Evolutionary conservation across 2,797 vertebrate genomes (phyloP), one percentile per base, ranked within the genome.

Genomic region (Pyrocephalus nanus): DNA sequence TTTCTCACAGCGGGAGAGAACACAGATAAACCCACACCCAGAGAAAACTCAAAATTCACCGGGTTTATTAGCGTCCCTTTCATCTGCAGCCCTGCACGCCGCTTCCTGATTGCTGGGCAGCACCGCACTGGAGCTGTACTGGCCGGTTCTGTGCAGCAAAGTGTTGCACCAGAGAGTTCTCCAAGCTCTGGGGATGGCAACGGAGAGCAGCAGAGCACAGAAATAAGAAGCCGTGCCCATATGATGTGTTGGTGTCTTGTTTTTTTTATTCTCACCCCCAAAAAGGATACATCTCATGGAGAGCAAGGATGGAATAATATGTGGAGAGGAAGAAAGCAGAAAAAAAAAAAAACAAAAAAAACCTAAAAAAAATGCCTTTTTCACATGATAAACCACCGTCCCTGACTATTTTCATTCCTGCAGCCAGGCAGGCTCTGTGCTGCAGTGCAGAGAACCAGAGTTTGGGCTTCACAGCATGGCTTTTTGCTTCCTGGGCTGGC

Each of bases 41-140:
- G 70, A 92, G 74, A 64, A 92, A 90, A 73, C 21, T 17, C 58
- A 55, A 85, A 75, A 85, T 91, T 78, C 88, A 73, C 58, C 1
- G 4, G 23, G 43, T 18, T 81, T 91, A 58, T 82, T 84, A 84
- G 90, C 6, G 32, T 25, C 90, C 51, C 54, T 95, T 89, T 91
- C 70, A 54, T 75, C 53, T 42, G 32, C 62, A 88, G 61, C 64
- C 62, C 38, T 19, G 0, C 40, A 9, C 12, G 9, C 40, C 0
- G 0, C 40, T 72, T 73, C 70, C 23, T 25, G 7, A 60, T 78
- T 16, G 1, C 62, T 1, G 3, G 48, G 26, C 42, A 83, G 23
- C 19, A 21, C 17, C 1, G 1, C 1, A 1, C 1, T 11, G 51
- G 38, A 67, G 51, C 55, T 58, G 65, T 67, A 32, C 15, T 64